These are phyloP conservation scores for Ceriagrion tenellum DNA, from an alignment of 2,888 invertebrate genomes.

Conservation along the genomic window DNA sequence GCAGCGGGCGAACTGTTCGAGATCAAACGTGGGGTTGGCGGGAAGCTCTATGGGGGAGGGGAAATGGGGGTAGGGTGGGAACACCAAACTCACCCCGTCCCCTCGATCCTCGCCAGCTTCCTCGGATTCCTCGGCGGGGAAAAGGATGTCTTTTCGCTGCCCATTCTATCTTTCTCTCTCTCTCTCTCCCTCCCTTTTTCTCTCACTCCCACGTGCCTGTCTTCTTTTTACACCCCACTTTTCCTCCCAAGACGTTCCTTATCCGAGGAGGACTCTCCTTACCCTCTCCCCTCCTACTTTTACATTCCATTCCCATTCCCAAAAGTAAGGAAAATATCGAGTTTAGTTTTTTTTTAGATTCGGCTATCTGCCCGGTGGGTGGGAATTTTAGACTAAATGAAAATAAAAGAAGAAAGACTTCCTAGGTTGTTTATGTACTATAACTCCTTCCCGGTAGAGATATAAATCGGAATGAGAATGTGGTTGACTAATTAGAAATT, in stretches of 20 bases:
- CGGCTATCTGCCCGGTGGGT: not conserved
- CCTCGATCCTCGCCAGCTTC: conserved; percentile 37
- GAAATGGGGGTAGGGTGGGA: not conserved
- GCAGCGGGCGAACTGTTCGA: conserved; percentile 43
- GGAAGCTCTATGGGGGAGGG: not conserved
- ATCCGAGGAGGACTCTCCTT: not conserved
- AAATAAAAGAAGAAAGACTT: no score
- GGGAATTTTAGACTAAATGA: no score
- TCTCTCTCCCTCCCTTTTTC: not conserved
- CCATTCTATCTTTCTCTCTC: not conserved
- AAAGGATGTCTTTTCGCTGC: conserved; percentile 44
- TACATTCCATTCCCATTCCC: not conserved
- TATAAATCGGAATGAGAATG: no score
- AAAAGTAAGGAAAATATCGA: not conserved
- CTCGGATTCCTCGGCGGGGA: conserved; percentile 38
- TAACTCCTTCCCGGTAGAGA: no score
- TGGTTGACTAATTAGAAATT: no score
- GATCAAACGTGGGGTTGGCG: conserved; percentile 4
- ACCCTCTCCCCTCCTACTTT: no score
- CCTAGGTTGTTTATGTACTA: no score
- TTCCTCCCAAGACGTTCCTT: not conserved
- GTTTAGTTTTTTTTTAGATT: not conserved
- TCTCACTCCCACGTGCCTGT: not conserved
- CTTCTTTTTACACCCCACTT: not conserved
- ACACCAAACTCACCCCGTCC: not conserved